Evolutionary conservation across 2,113 vertebrate species (phyloP).

Genomic region (Brachirus orientalis): DNA sequence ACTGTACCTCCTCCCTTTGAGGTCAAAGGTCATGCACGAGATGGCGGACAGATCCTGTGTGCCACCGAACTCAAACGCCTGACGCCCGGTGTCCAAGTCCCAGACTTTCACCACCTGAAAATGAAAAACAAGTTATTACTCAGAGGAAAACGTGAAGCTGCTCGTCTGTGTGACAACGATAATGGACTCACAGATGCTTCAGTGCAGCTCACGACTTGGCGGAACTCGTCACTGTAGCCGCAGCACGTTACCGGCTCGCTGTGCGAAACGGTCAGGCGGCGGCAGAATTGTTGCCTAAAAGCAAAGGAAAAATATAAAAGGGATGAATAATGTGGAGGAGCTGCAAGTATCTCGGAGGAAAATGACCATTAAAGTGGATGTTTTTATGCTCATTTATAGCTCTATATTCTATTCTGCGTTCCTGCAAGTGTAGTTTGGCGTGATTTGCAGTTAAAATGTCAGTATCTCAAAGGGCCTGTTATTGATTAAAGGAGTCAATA

Average conservation of each 20-base stretch:
- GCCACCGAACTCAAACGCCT: conserved; percentile 80
- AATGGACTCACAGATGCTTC: conserved; percentile 84
- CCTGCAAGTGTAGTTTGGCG: too few relatives aligned
- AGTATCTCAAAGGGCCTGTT: too few relatives aligned
- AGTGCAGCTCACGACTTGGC: conserved; percentile 84
- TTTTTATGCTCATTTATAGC: not conserved
- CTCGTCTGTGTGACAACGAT: too few relatives aligned
- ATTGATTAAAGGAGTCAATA: too few relatives aligned
- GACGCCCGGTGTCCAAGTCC: conserved; percentile 81
- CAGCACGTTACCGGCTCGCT: conserved; percentile 82
- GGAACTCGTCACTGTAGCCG: conserved; percentile 79
- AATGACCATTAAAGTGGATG: too few relatives aligned
- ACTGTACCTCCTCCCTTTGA: conserved; percentile 78
- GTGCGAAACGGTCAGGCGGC: conserved; percentile 75
- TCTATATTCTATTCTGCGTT: not conserved
- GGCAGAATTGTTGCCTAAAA: conserved; percentile 66
- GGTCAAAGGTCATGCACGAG: conserved; percentile 82
- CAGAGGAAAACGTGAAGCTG: conserved; percentile 25
- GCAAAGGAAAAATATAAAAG: conserved; percentile 15
- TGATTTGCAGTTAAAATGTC: too few relatives aligned
- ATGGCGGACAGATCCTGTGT: conserved; percentile 68
- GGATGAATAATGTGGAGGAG: conserved; percentile 20
- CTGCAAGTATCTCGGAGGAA: not conserved
- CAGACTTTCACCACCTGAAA: conserved; percentile 81
- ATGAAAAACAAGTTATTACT: too few relatives aligned